Evolutionary conservation across 2,888 invertebrate genomes (phyloP).

Genomic region (Sturmia bella): DNA sequence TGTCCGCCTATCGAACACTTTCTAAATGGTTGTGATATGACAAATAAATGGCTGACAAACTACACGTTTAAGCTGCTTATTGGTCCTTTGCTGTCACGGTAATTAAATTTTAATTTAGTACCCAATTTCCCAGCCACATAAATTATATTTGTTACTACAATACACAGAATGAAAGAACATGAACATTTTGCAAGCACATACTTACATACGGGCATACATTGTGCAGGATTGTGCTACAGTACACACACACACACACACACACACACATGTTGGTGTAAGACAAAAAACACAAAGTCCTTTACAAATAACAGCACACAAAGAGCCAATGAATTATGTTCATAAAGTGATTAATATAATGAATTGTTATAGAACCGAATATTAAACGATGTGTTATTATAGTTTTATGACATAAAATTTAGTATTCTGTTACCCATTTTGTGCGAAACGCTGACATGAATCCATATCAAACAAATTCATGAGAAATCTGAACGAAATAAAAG

Average conservation of each 20-base stretch:
- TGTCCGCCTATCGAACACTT: conserved; percentile 18
- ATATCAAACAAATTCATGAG: too few relatives aligned
- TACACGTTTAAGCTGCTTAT: conserved; percentile 61
- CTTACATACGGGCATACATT: conserved; percentile 54
- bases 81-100: conserved; percentile 69
- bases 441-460: too few relatives aligned
- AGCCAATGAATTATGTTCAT: too few relatives aligned
- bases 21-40: conserved; percentile 25
- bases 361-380: too few relatives aligned
- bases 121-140: conserved; percentile 72
- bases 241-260: too few relatives aligned
- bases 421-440: too few relatives aligned
- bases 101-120: conserved; percentile 73
- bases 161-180: conserved; percentile 61
- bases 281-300: background rate
- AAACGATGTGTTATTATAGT: too few relatives aligned
- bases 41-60: conserved; percentile 44
- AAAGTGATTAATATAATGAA: too few relatives aligned
- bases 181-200: conserved; percentile 14
- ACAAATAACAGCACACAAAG: background rate
- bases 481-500: too few relatives aligned
- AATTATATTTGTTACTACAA: conserved; percentile 69
- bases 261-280: background rate
- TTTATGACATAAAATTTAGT: too few relatives aligned
- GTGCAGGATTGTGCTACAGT: conserved; percentile 30